These are phyloP conservation scores for Stegodyphus mimosarum DNA, from an alignment of 1,140 invertebrate genomes.

Conservation along the genomic window DNA sequence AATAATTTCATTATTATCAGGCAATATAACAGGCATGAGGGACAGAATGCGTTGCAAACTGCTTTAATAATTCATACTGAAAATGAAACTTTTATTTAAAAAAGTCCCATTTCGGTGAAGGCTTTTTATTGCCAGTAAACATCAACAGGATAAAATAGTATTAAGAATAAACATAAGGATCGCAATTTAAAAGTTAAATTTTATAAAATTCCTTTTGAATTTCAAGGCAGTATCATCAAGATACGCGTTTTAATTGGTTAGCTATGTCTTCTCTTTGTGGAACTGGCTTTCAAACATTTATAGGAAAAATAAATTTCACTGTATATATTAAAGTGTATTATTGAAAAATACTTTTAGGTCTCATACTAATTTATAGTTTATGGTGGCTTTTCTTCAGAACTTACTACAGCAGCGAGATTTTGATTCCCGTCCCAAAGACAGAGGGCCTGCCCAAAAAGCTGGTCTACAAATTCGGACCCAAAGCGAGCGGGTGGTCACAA, in stretches of 20 bases:
- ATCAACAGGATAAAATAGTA: too few species aligned
- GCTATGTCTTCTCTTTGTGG: neutral
- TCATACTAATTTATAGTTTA: neutral
- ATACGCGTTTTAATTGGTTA: neutral
- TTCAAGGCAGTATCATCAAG: too few species aligned
- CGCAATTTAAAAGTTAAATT: too few species aligned
- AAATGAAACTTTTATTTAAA: too few species aligned
- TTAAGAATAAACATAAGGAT: too few species aligned
- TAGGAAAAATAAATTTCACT: neutral
- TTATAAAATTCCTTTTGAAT: too few species aligned
- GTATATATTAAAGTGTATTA: neutral
- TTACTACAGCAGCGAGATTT: conserved; percentile 71
- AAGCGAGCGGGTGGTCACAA: conserved; percentile 76
- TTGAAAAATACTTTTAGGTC: neutral
- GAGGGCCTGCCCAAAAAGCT: conserved; percentile 74
- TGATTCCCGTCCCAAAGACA: conserved; percentile 70
- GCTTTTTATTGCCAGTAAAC: too few species aligned
- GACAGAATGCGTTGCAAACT: too few species aligned
- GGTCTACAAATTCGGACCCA: conserved; percentile 87
- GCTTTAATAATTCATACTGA: too few species aligned
- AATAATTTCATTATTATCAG: too few species aligned
- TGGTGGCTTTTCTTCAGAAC: conserved; percentile 66
- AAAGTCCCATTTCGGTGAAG: too few species aligned
- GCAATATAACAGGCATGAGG: too few species aligned
- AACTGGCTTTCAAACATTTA: neutral